phyloP scores from a whole-genome alignment of 2,113 vertebrate species.

The Rhea pennata region DNA sequence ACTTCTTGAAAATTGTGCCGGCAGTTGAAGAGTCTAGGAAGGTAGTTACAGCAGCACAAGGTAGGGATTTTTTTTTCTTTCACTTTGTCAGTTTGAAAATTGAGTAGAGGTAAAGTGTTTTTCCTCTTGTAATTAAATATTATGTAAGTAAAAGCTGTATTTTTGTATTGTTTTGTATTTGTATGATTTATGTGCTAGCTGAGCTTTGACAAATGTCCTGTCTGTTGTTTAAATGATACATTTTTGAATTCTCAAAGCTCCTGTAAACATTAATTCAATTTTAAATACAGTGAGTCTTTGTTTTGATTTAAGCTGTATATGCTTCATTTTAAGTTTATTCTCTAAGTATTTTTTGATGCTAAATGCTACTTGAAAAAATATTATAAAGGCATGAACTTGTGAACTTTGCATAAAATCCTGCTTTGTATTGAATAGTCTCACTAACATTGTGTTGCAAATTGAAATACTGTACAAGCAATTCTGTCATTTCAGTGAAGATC shows the following conservation, averaged over 20 bases:
- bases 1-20: slow-evolving; percentile 83
- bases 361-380: not conserved
- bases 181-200: not conserved
- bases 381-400: accelerated
- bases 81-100: not conserved
- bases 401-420: not conserved
- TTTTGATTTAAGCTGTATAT: not conserved
- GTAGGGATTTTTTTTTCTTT: slow-evolving; percentile 56
- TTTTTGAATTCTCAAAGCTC: not conserved
- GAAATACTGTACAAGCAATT: not conserved
- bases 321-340: not conserved
- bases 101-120: accelerated
- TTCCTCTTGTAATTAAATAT: not conserved
- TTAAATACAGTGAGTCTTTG: not conserved
- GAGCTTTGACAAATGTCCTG: not conserved
- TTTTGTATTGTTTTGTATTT: not conserved
- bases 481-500: not conserved
- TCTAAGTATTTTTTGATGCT: not conserved
- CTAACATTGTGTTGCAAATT: not conserved
- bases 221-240: not conserved
- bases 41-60: slow-evolving; percentile 73
- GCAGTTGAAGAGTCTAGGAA: slow-evolving; percentile 77
- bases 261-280: not conserved
- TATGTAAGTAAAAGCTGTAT: not conserved
- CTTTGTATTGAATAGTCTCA: not conserved